A percentile compares a stretch with the other conserved stretches of the same genome.
These are phyloP conservation scores for Drosophila mojavensis DNA, from an alignment of 1,140 invertebrate genomes.

Conservation along the genomic window DNA sequence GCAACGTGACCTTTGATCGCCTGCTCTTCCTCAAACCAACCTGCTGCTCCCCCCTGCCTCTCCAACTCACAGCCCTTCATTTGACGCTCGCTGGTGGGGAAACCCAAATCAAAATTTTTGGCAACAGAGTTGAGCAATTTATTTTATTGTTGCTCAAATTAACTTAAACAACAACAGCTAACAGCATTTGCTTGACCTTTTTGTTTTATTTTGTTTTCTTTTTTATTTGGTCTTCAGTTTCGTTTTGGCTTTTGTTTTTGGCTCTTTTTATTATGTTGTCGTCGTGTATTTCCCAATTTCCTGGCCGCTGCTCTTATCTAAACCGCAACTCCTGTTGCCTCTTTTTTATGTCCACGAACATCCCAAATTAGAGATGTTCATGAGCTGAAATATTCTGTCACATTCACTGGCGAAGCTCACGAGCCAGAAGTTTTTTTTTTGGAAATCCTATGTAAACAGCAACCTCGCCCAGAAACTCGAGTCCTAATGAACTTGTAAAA, in stretches of 20 bases:
- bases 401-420: slow-evolving; percentile 1
- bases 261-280: slow-evolving; percentile 5
- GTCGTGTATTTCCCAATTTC: slow-evolving; percentile 31
- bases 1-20: slow-evolving; percentile 46
- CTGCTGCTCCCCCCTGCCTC: not conserved
- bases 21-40: not conserved
- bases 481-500: slow-evolving; percentile 5
- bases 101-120: slow-evolving; percentile 47
- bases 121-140: slow-evolving; percentile 50
- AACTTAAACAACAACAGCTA: slow-evolving; percentile 57
- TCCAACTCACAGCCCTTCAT: too few species aligned
- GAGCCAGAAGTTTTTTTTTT: not conserved
- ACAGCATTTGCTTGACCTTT: slow-evolving; percentile 29
- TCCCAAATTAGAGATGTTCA: slow-evolving; percentile 6
- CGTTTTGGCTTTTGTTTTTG: not conserved
- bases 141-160: slow-evolving; percentile 66
- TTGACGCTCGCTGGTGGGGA: not conserved
- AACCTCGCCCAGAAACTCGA: not conserved
- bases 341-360: not conserved
- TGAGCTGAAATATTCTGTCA: not conserved
- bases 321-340: slow-evolving; percentile 7
- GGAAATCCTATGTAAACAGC: not conserved
- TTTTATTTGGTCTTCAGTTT: slow-evolving; percentile 7
- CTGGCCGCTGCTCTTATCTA: slow-evolving; percentile 9
- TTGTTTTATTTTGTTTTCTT: slow-evolving; percentile 9